A percentile compares a stretch with the other conserved stretches of the same genome.
Evolutionary conservation across 1,140 invertebrate species (phyloP).

Genomic region (Ceratina australensis): DNA sequence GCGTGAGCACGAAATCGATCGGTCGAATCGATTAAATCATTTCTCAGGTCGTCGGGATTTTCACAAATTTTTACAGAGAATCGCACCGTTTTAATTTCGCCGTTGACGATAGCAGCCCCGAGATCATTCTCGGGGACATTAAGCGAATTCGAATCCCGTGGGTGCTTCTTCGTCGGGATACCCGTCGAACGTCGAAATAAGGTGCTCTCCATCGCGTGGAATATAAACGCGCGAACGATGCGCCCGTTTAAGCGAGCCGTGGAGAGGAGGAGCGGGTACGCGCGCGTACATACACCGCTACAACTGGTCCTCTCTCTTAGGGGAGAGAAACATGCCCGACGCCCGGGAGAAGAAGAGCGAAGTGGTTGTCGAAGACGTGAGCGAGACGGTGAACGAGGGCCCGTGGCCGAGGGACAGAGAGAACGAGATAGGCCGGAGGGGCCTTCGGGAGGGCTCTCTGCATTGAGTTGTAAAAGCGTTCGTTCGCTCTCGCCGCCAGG

Average conservation of each 20-base stretch:
- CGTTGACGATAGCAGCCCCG: too few species aligned
- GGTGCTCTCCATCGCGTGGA: slow-evolving; percentile 41
- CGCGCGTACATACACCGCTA: slow-evolving; percentile 41
- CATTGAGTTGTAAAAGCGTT: slow-evolving; percentile 81
- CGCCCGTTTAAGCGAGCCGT: slow-evolving; percentile 32
- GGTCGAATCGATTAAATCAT: too few species aligned
- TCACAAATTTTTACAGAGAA: too few species aligned
- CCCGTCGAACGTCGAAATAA: slow-evolving; percentile 28
- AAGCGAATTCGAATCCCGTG: background rate
- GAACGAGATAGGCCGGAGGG: slow-evolving; percentile 60
- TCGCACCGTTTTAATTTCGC: too few species aligned
- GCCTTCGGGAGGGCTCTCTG: slow-evolving; percentile 65
- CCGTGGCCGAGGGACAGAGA: slow-evolving; percentile 45
- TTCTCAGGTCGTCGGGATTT: too few species aligned
- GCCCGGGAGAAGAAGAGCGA: slow-evolving; percentile 40
- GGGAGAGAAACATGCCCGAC: slow-evolving; percentile 23
- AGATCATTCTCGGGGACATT: too few species aligned
- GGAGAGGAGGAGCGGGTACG: slow-evolving; percentile 9
- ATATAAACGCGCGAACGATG: slow-evolving; percentile 71
- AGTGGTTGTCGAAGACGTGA: background rate
- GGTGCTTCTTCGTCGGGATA: slow-evolving; percentile 1
- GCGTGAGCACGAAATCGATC: too few species aligned
- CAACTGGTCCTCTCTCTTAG: slow-evolving; percentile 37
- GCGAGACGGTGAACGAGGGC: slow-evolving; percentile 29
- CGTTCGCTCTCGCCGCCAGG: slow-evolving; percentile 76